Conservation (phyloP, 2,113 vertebrate genomes). For the Grus americana region DNA sequence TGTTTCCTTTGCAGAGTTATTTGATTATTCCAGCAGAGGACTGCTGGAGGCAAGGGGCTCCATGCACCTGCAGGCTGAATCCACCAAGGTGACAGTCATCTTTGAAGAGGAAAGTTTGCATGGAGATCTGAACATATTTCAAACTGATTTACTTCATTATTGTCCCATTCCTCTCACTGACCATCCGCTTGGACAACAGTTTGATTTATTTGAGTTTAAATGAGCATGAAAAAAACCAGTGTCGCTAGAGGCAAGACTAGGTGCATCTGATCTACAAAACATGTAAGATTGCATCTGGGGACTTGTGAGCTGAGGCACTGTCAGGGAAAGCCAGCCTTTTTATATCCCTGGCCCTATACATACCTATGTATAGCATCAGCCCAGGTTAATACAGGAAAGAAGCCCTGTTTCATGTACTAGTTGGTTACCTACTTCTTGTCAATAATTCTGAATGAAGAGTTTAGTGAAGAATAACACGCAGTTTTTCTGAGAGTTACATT, state of each 20-base stretch:
- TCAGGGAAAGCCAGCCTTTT: neutral
- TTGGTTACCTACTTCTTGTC: neutral
- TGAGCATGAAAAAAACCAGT: neutral
- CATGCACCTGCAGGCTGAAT: neutral
- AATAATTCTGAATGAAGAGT: neutral
- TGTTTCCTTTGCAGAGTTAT: slow-evolving; percentile 5
- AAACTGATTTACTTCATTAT: slow-evolving; percentile 1
- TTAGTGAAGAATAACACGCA: neutral
- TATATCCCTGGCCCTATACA: neutral
- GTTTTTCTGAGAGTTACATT: neutral
- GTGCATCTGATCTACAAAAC: neutral
- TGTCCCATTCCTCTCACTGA: neutral
- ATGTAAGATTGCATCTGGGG: neutral
- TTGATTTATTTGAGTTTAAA: slow-evolving; percentile 28
- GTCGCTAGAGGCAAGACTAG: neutral
- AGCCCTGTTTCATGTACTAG: neutral
- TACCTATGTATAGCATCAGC: neutral
- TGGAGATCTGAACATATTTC: neutral
- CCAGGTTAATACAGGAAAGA: neutral
- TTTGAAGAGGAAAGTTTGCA: neutral
- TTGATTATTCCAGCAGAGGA: slow-evolving; percentile 34
- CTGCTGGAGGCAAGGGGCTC: neutral
- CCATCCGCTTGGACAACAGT: neutral
- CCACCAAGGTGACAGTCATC: slow-evolving; percentile 5
- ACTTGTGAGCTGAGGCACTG: neutral